Conservation (phyloP, 2,797 vertebrate genomes). For the Rhadinocentrus ornatus region DNA sequence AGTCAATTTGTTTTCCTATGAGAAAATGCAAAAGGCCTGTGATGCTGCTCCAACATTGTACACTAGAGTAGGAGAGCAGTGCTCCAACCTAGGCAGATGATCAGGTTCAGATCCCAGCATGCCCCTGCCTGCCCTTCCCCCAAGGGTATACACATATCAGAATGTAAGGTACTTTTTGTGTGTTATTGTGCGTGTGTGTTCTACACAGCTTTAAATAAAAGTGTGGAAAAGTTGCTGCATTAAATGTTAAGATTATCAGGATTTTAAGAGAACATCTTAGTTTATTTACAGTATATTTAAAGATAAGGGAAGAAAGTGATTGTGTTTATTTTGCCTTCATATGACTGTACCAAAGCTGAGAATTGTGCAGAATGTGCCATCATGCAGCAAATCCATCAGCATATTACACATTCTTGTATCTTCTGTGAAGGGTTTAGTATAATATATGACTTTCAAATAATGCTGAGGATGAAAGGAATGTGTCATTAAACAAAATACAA, state of each 20-base stretch:
- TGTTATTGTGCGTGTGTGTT: conserved; percentile 5
- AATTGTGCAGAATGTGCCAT: background rate
- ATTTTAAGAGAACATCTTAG: conserved; percentile 1
- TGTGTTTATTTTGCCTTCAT: conserved; percentile 1
- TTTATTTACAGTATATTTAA: conserved; percentile 20
- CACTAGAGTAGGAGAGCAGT: conserved; percentile 27
- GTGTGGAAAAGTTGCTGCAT: conserved; percentile 6
- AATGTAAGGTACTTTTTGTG: background rate
- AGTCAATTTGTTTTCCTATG: conserved; percentile 63
- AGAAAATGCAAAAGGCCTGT: conserved; percentile 41
- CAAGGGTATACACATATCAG: conserved; percentile 1
- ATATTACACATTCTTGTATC: too few species aligned
- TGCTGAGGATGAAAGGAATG: background rate
- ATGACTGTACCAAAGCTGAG: background rate
- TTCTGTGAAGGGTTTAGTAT: background rate
- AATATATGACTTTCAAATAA: conserved; percentile 20
- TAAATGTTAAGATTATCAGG: background rate
- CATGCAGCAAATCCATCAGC: background rate
- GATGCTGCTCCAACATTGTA: conserved; percentile 56
- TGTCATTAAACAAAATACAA: background rate
- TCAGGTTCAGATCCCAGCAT: conserved; percentile 50
- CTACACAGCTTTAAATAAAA: conserved; percentile 1
- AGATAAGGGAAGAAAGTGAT: conserved; percentile 4
- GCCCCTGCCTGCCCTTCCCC: conserved; percentile 29
- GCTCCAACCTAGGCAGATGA: conserved; percentile 57